phyloP scores from a whole-genome alignment of 2,113 vertebrate species.

The Pollimyrus isidori region DNA sequence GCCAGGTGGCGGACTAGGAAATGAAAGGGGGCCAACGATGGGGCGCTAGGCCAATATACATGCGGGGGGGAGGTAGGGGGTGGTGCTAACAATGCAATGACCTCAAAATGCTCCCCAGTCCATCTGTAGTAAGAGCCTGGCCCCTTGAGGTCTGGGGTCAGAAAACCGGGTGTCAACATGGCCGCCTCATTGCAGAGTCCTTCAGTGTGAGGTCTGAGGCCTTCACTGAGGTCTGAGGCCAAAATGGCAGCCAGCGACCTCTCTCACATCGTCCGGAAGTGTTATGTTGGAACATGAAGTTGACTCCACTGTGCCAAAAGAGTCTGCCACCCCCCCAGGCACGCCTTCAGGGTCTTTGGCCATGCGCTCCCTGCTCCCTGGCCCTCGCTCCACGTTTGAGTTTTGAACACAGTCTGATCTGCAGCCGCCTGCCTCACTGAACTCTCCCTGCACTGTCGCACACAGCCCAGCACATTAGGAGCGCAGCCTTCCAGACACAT shows the following conservation, averaged over 20 bases:
- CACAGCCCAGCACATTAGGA: background rate
- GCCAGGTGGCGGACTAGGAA: conserved; percentile 19
- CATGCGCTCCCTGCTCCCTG: conserved; percentile 22
- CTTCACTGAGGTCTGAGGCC: background rate
- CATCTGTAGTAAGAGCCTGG: background rate
- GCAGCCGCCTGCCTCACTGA: conserved; percentile 32
- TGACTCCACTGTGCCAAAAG: background rate
- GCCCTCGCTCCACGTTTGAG: conserved; percentile 42
- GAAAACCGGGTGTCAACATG: background rate
- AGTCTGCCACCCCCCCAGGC: background rate
- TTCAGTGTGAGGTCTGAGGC: background rate
- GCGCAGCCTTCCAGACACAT: background rate
- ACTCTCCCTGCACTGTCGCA: conserved; percentile 24
- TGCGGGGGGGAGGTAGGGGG: background rate
- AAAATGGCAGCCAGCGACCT: background rate
- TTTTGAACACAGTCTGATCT: conserved; percentile 48
- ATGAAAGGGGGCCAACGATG: background rate
- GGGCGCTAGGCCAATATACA: background rate
- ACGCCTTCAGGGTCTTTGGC: background rate
- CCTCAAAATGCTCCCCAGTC: background rate
- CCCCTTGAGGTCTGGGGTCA: background rate
- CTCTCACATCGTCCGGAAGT: background rate
- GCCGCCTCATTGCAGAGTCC: background rate
- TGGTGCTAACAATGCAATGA: background rate
- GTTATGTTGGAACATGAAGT: background rate